Percentiles rank a stretch among this genome's conserved stretches.
Evolutionary conservation across 2,888 invertebrate species (phyloP).

Genomic region (Incurvaria masculella): DNA sequence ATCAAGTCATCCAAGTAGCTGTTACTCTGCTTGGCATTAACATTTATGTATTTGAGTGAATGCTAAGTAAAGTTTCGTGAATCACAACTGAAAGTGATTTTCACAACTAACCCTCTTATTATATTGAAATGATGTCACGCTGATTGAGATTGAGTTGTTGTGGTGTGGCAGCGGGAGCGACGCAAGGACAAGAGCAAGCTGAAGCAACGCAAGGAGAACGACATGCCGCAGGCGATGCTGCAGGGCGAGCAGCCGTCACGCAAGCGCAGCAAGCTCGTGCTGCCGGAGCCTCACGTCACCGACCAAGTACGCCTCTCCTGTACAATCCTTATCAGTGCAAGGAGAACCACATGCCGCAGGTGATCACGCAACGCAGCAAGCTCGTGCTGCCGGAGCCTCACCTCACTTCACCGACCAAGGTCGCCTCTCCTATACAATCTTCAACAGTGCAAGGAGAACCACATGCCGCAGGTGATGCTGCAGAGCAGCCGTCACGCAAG

Average conservation of each 20-base stretch:
- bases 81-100: not conserved
- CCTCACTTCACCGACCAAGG: slow-evolving; percentile 85
- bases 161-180: slow-evolving; percentile 67
- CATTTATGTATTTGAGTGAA: not conserved
- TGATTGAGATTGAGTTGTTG: slow-evolving; percentile 6
- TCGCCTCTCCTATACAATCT: not conserved
- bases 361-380: slow-evolving; percentile 78
- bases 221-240: slow-evolving; percentile 86
- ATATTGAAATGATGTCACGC: not conserved
- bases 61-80: not conserved
- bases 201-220: slow-evolving; percentile 94
- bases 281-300: slow-evolving; percentile 96
- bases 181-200: slow-evolving; percentile 94
- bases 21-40: no score
- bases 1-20: no score
- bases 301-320: slow-evolving; percentile 59
- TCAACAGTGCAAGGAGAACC: slow-evolving; percentile 91
- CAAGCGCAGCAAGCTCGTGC: slow-evolving; percentile 92
- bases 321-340: slow-evolving; percentile 45
- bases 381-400: slow-evolving; percentile 87
- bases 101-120: not conserved
- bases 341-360: slow-evolving; percentile 82
- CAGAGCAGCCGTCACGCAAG: slow-evolving; percentile 89
- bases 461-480: slow-evolving; percentile 86
- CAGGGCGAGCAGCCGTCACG: slow-evolving; percentile 85